These are phyloP conservation scores for Semnornis frantzii DNA, from an alignment of 2,113 vertebrate species.

Conservation along the genomic window DNA sequence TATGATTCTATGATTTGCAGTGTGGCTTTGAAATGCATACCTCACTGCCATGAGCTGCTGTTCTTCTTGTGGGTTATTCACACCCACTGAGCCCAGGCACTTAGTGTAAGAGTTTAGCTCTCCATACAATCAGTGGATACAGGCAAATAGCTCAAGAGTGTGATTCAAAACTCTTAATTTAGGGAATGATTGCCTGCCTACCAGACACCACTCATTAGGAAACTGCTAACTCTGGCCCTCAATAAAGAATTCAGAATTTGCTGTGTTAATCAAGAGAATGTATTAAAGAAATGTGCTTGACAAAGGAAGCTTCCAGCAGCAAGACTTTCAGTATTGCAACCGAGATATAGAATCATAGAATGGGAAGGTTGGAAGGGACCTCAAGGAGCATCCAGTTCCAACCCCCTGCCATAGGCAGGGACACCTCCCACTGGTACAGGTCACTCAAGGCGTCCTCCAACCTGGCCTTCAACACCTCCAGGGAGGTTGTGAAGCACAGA, in stretches of 20 bases:
- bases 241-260: conserved; percentile 17
- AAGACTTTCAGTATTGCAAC: not conserved
- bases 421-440: too few species aligned
- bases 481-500: too few species aligned
- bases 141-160: not conserved
- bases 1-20: not conserved
- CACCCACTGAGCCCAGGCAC: not conserved
- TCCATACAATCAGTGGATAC: not conserved
- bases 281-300: not conserved
- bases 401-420: too few species aligned
- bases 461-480: too few species aligned
- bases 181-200: not conserved
- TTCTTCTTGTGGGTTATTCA: not conserved
- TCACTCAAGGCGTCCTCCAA: too few species aligned
- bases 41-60: not conserved
- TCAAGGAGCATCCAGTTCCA: too few species aligned
- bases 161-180: conserved; percentile 13
- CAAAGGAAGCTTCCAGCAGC: not conserved
- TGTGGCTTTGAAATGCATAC: not conserved
- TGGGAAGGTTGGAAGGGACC: too few species aligned
- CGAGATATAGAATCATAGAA: not conserved
- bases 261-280: not conserved
- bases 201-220: not conserved
- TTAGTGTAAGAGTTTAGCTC: not conserved
- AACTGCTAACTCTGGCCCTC: not conserved